These are phyloP conservation scores for Megaceryle maxima DNA, from an alignment of 2,113 vertebrate species.

Conservation along the genomic window DNA sequence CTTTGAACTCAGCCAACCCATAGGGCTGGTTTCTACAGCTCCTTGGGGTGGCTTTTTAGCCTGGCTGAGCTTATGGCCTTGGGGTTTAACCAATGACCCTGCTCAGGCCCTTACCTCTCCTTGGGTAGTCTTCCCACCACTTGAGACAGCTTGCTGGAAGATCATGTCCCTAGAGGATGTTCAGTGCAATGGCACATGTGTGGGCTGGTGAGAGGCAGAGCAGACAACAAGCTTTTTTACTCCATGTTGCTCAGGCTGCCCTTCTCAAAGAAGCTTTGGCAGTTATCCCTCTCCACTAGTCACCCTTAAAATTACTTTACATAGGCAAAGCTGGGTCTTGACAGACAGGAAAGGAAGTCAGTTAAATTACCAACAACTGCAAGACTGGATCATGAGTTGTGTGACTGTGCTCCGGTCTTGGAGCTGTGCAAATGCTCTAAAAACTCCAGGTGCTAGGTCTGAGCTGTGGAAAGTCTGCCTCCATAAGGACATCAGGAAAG, in stretches of 20 bases:
- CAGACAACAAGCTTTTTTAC: neutral
- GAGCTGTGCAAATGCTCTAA: neutral
- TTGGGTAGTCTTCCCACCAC: neutral
- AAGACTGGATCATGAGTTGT: neutral
- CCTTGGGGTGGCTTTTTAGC: neutral
- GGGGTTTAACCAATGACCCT: neutral
- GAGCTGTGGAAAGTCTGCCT: neutral
- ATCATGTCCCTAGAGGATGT: neutral
- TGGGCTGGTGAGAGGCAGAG: neutral
- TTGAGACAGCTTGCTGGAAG: neutral
- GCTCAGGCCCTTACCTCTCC: neutral
- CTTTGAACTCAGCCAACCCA: accelerated
- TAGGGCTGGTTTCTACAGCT: neutral
- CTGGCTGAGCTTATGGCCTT: neutral
- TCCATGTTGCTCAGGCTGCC: neutral
- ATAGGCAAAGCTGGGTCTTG: neutral
- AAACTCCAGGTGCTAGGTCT: neutral
- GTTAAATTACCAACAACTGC: neutral
- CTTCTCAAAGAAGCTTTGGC: neutral
- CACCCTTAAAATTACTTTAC: neutral
- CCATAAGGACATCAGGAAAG: neutral
- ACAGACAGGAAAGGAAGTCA: neutral
- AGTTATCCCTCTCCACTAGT: neutral
- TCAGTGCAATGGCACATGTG: neutral
- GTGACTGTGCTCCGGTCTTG: neutral